Evolutionary conservation across 2,888 invertebrate genomes (phyloP), one percentile per base, ranked within the genome.

Genomic region (Diarsia dahlii): DNA sequence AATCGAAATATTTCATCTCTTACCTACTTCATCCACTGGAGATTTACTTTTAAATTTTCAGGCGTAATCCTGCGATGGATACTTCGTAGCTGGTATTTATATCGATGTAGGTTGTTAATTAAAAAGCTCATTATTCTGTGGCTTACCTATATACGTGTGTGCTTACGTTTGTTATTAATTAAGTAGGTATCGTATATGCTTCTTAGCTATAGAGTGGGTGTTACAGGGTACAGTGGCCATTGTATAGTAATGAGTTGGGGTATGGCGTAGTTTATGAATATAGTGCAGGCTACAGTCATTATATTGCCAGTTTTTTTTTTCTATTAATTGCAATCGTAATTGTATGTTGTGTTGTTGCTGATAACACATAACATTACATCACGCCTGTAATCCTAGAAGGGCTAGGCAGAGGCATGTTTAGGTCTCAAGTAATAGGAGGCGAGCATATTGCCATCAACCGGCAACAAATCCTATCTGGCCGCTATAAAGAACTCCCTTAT

Each of bases 1-100:
- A 90, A 91, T 90, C 87, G 91, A 91, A 90, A 92, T 91, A 93
- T 92, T 91, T 90, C 84, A 90, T 89, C 90, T 88, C 85, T 83
- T 89, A 85, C 90, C 87, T 89, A 88, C 80, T 75, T 80, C 77
- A 76, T 64, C 71, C 50, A 65, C 68, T 77, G 56, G 72, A 84
- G 73, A 71, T 84, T 84, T 87, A 80, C 85, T 89, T 88, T 88
- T 84, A 89, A 86, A 87, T 91, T 85, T 85, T 71, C 84, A 85
- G 78, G 73, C 67, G 75, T 81, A 76, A 76, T 77, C 75, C 87
- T 56, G 54, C 74, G 46, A 65, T 68, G 80, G 70, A 78, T 84
- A 78, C 69, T 79, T 75, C 70, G 70, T 74, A 28, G 64, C 13
- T 80, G 72, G 76, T 81, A 84, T 81, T 75, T 85, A 81, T 78